phyloP scores from a whole-genome alignment of 2,888 invertebrate species.

The Platynereis dumerilii region DNA sequence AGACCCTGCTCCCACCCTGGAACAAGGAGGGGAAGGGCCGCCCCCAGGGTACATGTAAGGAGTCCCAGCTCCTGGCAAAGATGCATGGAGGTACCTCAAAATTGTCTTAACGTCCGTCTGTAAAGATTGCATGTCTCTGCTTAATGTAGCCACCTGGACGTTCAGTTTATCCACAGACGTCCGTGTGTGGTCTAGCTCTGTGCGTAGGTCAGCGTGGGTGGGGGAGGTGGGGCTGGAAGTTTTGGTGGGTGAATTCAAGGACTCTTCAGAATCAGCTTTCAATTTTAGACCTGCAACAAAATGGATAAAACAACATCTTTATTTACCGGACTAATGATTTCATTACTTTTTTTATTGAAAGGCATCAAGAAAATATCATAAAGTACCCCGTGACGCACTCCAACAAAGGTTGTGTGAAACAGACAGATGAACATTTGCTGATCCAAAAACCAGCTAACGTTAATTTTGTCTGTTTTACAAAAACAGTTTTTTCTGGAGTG shows the following conservation, averaged over 20 bases:
- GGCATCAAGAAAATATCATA: no score
- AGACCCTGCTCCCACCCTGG: background rate
- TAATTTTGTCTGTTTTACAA: no score
- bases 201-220: slow-evolving; percentile 2
- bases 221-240: no score
- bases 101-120: slow-evolving; percentile 21
- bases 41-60: slow-evolving; percentile 5
- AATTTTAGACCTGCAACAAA: background rate
- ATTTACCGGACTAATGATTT: background rate
- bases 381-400: no score
- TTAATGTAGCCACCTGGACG: slow-evolving; percentile 18
- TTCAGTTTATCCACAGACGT: slow-evolving; percentile 21
- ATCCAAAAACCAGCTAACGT: no score
- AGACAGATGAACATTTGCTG: no score
- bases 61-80: slow-evolving; percentile 6
- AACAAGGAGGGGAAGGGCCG: slow-evolving; percentile 9
- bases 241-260: no score
- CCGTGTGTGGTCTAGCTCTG: slow-evolving; percentile 23
- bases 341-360: slow-evolving; percentile 4
- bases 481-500: no score
- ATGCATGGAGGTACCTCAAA: slow-evolving; percentile 12
- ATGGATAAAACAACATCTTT: background rate
- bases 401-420: no score
- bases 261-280: no score
- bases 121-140: slow-evolving; percentile 17